A percentile compares a stretch with the other conserved stretches of the same genome.
phyloP scores from a whole-genome alignment of 2,113 vertebrate genomes.

The Cnemophilus loriae region DNA sequence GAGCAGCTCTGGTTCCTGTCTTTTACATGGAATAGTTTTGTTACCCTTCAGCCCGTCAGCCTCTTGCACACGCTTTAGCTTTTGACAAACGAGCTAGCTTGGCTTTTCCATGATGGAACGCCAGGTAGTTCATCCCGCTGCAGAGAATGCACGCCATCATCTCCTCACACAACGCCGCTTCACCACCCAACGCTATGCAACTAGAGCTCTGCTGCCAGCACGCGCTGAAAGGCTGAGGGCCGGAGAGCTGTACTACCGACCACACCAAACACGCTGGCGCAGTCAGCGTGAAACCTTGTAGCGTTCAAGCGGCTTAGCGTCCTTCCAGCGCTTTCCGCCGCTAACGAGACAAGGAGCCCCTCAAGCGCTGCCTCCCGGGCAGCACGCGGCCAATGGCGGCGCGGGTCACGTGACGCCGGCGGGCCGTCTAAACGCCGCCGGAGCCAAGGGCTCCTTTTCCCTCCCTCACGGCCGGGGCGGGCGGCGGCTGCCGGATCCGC shows the following conservation, averaged over 20 bases:
- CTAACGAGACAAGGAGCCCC: rapidly evolving
- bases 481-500: rapidly evolving
- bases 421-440: background rate
- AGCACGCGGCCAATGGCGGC: rapidly evolving
- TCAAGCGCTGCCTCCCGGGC: rapidly evolving
- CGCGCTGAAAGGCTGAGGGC: background rate
- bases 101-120: background rate
- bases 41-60: background rate
- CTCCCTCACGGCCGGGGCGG: rapidly evolving
- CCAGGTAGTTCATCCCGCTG: background rate
- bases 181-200: background rate
- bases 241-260: background rate
- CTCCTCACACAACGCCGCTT: background rate
- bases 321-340: background rate
- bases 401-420: rapidly evolving
- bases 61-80: background rate
- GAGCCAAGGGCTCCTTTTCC: rapidly evolving
- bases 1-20: background rate
- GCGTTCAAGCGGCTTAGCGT: rapidly evolving
- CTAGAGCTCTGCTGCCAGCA: background rate
- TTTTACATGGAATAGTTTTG: background rate
- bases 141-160: rapidly evolving
- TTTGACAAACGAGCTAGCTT: background rate
- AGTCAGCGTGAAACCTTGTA: background rate
- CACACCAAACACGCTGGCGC: rapidly evolving